phyloP scores from a whole-genome alignment of 2,113 vertebrate species.

The Excalfactoria chinensis region DNA sequence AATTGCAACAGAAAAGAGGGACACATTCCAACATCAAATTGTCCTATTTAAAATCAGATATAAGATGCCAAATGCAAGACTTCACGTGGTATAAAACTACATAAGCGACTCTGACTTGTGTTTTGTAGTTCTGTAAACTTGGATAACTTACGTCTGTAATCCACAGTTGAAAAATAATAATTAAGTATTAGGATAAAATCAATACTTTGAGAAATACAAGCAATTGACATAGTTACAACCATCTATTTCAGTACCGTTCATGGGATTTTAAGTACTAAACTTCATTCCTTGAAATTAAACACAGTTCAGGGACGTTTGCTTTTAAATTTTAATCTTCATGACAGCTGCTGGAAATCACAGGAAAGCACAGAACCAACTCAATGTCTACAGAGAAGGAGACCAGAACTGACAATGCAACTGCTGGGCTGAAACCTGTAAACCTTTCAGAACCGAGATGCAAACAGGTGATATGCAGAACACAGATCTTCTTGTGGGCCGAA shows the following conservation, averaged over 20 bases:
- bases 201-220: neutral
- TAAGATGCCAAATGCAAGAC: neutral
- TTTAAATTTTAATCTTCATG: neutral
- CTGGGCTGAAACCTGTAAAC: neutral
- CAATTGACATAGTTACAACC: neutral
- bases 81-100: neutral
- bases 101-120: neutral
- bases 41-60: neutral
- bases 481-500: neutral
- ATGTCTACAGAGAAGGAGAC: accelerated
- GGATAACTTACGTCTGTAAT: neutral
- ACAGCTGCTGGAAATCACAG: neutral
- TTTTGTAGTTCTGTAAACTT: neutral
- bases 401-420: neutral
- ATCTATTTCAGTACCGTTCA: neutral
- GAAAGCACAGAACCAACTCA: neutral
- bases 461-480: neutral
- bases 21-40: neutral
- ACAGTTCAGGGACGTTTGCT: neutral
- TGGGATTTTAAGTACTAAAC: neutral
- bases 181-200: neutral
- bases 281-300: neutral
- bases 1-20: neutral
- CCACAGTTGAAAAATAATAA: neutral
- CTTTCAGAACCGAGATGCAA: neutral